Percentiles rank a stretch among this genome's conserved stretches.
phyloP scores from a whole-genome alignment of 2,113 vertebrate species.

The Martes martes region DNA sequence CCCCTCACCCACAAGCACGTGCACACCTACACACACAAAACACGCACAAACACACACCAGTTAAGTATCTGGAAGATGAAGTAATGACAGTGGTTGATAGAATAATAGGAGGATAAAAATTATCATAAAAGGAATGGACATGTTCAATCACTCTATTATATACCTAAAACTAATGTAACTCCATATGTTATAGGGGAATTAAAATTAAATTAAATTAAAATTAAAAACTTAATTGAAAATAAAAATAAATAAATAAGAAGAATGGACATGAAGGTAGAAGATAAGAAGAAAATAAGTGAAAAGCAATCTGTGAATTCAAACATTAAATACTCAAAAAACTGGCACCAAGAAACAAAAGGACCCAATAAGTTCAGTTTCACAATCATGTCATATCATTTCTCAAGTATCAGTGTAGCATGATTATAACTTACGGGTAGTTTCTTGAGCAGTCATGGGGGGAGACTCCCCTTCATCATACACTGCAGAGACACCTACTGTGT shows the following conservation, averaged over 20 bases:
- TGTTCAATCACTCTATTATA: neutral
- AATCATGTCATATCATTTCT: neutral
- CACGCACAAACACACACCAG: neutral
- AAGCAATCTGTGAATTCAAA: neutral
- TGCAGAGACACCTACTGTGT: slow-evolving; percentile 89
- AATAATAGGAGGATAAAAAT: neutral
- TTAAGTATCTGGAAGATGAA: neutral
- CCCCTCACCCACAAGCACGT: too few species aligned
- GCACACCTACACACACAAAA: neutral
- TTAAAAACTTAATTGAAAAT: neutral
- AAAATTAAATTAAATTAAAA: neutral
- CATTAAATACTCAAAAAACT: neutral
- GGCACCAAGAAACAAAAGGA: neutral
- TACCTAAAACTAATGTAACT: neutral
- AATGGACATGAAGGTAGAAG: neutral
- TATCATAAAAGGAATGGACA: neutral
- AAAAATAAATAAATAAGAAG: neutral
- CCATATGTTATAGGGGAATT: neutral
- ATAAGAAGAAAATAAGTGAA: neutral
- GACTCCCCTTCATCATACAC: slow-evolving; percentile 89
- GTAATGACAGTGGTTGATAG: neutral
- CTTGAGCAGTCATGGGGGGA: slow-evolving; percentile 80
- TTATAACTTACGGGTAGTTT: slow-evolving; percentile 89
- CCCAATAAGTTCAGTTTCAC: neutral
- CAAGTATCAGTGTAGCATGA: neutral